These are phyloP conservation scores for Micrastur ruficollis DNA, from an alignment of 2,797 vertebrate species.

Conservation along the genomic window DNA sequence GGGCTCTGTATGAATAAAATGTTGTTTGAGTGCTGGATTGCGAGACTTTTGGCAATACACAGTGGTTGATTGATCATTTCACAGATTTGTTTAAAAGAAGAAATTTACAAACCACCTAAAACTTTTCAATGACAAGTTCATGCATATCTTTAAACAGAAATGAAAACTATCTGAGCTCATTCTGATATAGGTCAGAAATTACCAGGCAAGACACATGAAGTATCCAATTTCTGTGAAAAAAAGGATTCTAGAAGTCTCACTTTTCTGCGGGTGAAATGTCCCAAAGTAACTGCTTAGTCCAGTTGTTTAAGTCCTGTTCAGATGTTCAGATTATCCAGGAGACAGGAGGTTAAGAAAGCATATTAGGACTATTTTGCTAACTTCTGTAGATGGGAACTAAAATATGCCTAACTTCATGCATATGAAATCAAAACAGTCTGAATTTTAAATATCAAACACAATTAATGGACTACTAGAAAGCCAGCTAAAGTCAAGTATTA, in stretches of 20 bases:
- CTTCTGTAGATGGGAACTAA: not conserved
- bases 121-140: not conserved
- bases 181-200: not conserved
- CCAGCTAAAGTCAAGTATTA: not conserved
- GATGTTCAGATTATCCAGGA: not conserved
- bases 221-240: not conserved
- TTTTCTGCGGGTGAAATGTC: not conserved
- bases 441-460: not conserved
- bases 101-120: not conserved
- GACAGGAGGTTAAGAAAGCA: not conserved
- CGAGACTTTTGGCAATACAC: not conserved
- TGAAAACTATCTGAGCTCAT: not conserved
- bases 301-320: not conserved
- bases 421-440: not conserved
- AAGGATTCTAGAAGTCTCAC: not conserved
- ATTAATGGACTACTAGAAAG: not conserved
- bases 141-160: not conserved
- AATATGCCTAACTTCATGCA: not conserved
- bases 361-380: not conserved
- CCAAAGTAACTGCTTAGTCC: not conserved
- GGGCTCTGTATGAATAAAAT: conserved; percentile 25
- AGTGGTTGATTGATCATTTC: not conserved
- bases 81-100: conserved; percentile 24
- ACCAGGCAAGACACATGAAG: not conserved
- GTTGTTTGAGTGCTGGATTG: not conserved